phyloP scores from a whole-genome alignment of 2,113 vertebrate species.

The Myotis lucifugus region DNA sequence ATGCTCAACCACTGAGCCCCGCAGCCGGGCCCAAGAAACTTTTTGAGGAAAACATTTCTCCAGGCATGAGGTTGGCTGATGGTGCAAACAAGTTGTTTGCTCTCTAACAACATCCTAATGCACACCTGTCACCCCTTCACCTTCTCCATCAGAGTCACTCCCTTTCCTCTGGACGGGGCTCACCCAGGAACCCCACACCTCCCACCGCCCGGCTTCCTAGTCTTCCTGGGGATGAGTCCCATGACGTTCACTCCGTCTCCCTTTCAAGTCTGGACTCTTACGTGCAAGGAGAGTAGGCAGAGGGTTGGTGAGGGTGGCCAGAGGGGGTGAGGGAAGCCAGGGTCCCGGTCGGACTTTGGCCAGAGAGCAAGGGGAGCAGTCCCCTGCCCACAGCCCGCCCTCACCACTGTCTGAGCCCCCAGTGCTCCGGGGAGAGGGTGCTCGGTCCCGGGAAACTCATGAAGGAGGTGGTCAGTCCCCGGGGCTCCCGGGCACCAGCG shows the following conservation, averaged over 20 bases:
- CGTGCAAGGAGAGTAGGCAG: not conserved
- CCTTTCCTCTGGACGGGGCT: not conserved
- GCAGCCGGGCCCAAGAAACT: not conserved
- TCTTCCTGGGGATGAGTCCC: not conserved
- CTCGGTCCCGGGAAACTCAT: not conserved
- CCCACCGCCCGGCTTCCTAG: not conserved
- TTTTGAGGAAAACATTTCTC: not conserved
- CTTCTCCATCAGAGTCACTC: not conserved
- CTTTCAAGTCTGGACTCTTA: not conserved
- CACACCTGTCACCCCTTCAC: not conserved
- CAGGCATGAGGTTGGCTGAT: not conserved
- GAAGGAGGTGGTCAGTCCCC: not conserved
- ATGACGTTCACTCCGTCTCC: not conserved
- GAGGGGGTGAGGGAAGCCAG: not conserved
- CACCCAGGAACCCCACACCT: not conserved
- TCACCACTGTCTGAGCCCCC: not conserved
- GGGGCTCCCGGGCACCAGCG: not conserved
- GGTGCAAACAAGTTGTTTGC: not conserved
- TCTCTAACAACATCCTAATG: not conserved
- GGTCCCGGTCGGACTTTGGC: not conserved
- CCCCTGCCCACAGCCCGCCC: not conserved
- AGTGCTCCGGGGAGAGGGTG: not conserved
- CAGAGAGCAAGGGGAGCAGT: not conserved
- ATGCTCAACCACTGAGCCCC: too few species aligned
- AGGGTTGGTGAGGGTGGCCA: not conserved